phyloP scores from a whole-genome alignment of 2,797 vertebrate genomes.

The Acipenser transmontanus region DNA sequence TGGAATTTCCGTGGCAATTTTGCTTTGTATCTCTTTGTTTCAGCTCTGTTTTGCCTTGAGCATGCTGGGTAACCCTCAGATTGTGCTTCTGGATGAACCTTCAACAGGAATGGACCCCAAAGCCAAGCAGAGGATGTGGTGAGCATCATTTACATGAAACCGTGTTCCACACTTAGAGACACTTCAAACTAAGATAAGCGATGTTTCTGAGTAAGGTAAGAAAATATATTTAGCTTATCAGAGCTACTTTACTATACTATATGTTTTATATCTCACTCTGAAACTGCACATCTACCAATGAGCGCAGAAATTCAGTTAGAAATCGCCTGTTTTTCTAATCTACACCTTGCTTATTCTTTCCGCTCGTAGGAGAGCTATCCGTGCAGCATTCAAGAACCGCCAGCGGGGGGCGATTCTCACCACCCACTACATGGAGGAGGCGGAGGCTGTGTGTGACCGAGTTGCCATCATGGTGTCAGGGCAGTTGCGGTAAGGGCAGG shows the following conservation, averaged over 20 bases:
- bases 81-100: constrained; percentile 84
- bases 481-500: constrained; percentile 63
- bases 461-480: constrained; percentile 86
- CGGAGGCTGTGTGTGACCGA: constrained; percentile 83
- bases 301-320: too few species aligned
- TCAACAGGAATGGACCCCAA: constrained; percentile 79
- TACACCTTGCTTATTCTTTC: neutral
- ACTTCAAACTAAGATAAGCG: too few species aligned
- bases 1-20: too few species aligned
- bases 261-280: too few species aligned
- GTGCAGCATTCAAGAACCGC: constrained; percentile 57
- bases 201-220: too few species aligned
- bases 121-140: constrained; percentile 81
- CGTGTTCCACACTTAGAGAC: too few species aligned
- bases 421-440: constrained; percentile 88
- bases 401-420: constrained; percentile 71
- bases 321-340: too few species aligned
- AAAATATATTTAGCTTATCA: too few species aligned
- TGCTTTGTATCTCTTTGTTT: neutral
- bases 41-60: constrained; percentile 81
- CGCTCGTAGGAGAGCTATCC: constrained; percentile 67
- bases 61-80: constrained; percentile 74
- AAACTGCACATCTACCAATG: too few species aligned
- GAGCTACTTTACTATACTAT: too few species aligned
- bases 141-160: constrained; percentile 31